These are phyloP conservation scores for Frankliniella intonsa DNA, from an alignment of 2,888 invertebrate genomes.

Conservation along the genomic window DNA sequence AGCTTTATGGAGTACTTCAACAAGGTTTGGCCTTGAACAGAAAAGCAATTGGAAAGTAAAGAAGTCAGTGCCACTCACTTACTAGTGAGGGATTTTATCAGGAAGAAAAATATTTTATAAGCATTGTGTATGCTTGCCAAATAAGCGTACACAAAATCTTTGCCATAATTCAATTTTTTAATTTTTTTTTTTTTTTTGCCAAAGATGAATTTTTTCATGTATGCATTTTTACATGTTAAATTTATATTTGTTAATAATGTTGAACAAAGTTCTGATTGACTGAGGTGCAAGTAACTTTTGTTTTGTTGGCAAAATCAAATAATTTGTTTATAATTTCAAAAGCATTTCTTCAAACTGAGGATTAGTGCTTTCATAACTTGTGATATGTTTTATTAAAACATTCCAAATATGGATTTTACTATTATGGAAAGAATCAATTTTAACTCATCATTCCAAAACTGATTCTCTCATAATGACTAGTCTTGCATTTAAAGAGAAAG, in stretches of 20 bases:
- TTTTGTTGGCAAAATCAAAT: not conserved
- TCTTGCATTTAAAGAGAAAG: no score
- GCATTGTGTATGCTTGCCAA: no score
- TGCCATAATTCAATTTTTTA: no score
- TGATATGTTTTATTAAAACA: not conserved
- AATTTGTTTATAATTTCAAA: not conserved
- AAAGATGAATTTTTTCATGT: no score
- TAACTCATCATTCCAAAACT: not conserved
- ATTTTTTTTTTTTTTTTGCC: no score
- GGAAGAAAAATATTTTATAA: no score
- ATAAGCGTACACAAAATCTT: no score
- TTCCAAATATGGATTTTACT: not conserved
- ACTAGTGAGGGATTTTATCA: not conserved
- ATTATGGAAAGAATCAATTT: not conserved
- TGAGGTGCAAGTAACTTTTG: not conserved
- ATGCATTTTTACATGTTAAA: no score
- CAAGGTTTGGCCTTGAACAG: constrained; percentile 66
- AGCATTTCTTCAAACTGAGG: not conserved
- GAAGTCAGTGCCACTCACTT: not conserved
- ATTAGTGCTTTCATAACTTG: not conserved
- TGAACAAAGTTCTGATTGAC: not conserved
- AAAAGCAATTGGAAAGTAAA: constrained; percentile 29
- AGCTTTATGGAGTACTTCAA: constrained; percentile 96
- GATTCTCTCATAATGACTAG: not conserved
- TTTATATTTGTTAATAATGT: not conserved